phyloP scores from a whole-genome alignment of 2,113 vertebrate genomes.

The Miniopterus natalensis region DNA sequence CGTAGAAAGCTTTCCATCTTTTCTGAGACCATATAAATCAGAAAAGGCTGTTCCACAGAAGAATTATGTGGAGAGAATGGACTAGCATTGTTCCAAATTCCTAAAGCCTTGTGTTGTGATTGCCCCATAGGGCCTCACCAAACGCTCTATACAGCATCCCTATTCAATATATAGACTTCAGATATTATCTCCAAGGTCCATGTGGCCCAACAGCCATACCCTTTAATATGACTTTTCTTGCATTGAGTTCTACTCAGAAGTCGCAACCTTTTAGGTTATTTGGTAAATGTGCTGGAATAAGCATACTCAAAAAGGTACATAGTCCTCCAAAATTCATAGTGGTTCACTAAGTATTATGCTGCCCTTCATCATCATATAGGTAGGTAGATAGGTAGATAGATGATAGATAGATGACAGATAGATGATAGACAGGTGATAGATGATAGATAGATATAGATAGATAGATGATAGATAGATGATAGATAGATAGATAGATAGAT shows the following conservation, averaged over 20 bases:
- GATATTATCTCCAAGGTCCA: neutral
- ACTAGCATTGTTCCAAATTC: neutral
- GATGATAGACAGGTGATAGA: neutral
- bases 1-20: neutral
- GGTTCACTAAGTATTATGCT: neutral
- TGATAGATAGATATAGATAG: neutral
- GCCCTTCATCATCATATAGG: neutral
- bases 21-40: neutral
- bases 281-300: neutral
- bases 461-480: neutral
- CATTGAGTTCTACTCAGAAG: neutral
- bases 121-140: fast-evolving
- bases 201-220: neutral
- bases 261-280: neutral
- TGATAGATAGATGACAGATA: neutral
- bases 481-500: neutral
- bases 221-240: neutral
- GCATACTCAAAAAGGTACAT: neutral
- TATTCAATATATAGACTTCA: neutral
- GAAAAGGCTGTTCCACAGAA: neutral
- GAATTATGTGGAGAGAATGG: neutral
- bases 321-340: neutral
- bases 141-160: neutral
- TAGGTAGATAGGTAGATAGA: neutral
- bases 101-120: neutral